Conservation (phyloP, 2,797 vertebrate genomes). For the Pseudochirops corinnae region DNA sequence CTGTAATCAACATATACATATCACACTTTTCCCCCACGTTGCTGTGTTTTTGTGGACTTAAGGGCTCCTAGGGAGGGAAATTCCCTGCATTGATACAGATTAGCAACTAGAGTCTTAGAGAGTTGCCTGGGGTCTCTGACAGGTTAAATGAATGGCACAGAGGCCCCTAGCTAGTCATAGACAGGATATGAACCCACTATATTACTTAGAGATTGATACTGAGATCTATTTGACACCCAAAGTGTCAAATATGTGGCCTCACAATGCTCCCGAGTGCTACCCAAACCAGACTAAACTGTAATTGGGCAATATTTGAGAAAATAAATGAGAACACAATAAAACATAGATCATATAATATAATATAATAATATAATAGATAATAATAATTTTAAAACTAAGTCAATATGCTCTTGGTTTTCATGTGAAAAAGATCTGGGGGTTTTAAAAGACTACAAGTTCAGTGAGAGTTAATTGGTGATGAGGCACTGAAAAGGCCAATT, state of each 20-base stretch:
- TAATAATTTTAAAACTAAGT: not conserved
- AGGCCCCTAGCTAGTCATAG: not conserved
- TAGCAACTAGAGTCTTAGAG: too few relatives aligned
- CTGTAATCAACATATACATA: too few relatives aligned
- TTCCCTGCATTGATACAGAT: too few relatives aligned
- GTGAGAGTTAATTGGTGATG: too few relatives aligned
- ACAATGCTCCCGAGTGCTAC: not conserved
- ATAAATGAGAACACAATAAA: not conserved
- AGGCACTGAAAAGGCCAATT: too few relatives aligned
- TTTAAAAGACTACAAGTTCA: too few relatives aligned
- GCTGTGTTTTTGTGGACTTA: too few relatives aligned
- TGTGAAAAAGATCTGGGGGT: not conserved
- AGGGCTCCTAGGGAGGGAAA: too few relatives aligned
- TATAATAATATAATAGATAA: too few relatives aligned
- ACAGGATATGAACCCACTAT: not conserved
- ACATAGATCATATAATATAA: not conserved
- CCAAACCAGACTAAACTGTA: not conserved
- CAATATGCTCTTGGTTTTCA: not conserved
- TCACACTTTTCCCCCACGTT: too few relatives aligned
- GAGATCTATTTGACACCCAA: not conserved
- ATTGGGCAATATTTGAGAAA: not conserved
- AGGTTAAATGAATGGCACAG: too few relatives aligned
- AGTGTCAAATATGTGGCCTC: not conserved
- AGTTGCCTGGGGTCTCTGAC: too few relatives aligned
- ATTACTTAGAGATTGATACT: not conserved